Evolutionary conservation across 2,888 invertebrate genomes (phyloP), one percentile per base, ranked within the genome.

Genomic region (Chloroclystis v-ata): DNA sequence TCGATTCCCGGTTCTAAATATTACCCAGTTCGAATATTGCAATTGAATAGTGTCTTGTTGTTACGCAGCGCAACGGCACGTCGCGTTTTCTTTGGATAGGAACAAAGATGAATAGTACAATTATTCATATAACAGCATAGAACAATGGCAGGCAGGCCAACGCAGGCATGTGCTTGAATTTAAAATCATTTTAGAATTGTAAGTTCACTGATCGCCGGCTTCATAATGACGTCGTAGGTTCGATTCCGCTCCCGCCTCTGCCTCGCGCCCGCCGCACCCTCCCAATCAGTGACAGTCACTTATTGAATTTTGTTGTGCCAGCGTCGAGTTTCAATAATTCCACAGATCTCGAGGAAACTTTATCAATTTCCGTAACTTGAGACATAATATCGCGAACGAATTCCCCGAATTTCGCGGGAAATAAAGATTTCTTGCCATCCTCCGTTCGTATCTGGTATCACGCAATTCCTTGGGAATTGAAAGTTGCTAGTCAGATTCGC

Each of bases 291-390:
- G 79, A 78, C 79, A 80, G 79, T 82, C 83, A 81, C 82, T 84
- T 85, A 86, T 85, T 84, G 82, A 86, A 84, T 86, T 81, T 81
- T 83, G 85, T 84, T 84, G 83, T 84, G 82, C 72, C 75, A 80
- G 69, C 72, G 67, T 69, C 72, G 77, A 83, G 72, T 82, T 82
- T 78, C 81, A 79, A 84, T 85, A 85, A 85, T 82, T 82, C 81
- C 75, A 64, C 60, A 68, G 74, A 75, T 77, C 67, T 49, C 71
- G 72, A 63, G 72, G 67, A 75, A 85, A 85, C 80, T 86, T 86
- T 85, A 75, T 81, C 84, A 86, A 86, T 86, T 85, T 85, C 85
- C 85, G 77, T 73, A 75, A 78, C 71, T 68, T 69, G 67, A 69
- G 67, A 71, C 75, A 72, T 77, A 53, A 79, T 78, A 81, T 73